Conservation (phyloP, 2,888 invertebrate species). For the Zootermopsis nevadensis region DNA sequence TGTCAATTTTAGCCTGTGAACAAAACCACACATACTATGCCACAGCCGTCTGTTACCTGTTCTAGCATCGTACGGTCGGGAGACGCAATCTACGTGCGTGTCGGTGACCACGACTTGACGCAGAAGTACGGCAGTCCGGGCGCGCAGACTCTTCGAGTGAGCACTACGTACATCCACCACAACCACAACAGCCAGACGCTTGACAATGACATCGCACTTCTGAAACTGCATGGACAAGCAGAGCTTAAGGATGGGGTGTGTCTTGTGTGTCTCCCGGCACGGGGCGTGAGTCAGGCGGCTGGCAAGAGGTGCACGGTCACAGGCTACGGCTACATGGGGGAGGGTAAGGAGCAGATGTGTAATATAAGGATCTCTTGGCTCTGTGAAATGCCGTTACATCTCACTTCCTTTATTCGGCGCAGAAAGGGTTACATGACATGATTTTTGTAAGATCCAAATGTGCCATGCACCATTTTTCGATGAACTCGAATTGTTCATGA, state of each 20-base stretch:
- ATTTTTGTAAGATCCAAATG: too few species aligned
- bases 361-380: too few species aligned
- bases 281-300: slow-evolving; percentile 88
- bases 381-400: too few species aligned
- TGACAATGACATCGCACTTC: slow-evolving; percentile 92
- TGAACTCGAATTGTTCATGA: too few species aligned
- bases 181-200: slow-evolving; percentile 95
- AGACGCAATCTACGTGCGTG: slow-evolving; percentile 92
- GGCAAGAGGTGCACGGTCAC: slow-evolving; percentile 93
- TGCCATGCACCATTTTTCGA: too few species aligned
- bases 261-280: slow-evolving; percentile 87
- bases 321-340: slow-evolving; percentile 95
- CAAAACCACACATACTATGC: too few species aligned
- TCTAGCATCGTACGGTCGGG: slow-evolving; percentile 91
- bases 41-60: neutral
- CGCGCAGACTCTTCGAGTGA: slow-evolving; percentile 89
- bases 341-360: slow-evolving; percentile 70
- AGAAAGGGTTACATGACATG: too few species aligned
- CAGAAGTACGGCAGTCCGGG: slow-evolving; percentile 91
- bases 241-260: slow-evolving; percentile 88
- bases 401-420: too few species aligned
- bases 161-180: slow-evolving; percentile 94
- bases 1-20: too few species aligned
- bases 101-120: slow-evolving; percentile 92
- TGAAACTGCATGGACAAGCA: slow-evolving; percentile 89